Evolutionary conservation across 2,888 invertebrate genomes (phyloP).

Genomic region (Villa cingulata): DNA sequence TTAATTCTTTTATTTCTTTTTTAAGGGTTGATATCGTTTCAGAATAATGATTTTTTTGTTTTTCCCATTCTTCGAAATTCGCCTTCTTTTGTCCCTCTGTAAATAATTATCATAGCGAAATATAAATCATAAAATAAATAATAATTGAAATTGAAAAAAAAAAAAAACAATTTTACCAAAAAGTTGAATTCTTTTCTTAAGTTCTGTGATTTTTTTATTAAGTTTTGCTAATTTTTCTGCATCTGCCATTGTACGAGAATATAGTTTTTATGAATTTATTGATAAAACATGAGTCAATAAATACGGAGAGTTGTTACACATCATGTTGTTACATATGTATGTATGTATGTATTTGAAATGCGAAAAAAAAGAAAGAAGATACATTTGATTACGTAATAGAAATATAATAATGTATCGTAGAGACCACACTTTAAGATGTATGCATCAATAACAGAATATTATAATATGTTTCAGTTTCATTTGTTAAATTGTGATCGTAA

Average conservation of each 20-base stretch:
- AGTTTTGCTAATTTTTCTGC: constrained; percentile 29
- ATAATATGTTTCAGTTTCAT: too few relatives aligned
- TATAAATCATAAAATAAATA: not conserved
- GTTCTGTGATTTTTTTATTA: constrained; percentile 67
- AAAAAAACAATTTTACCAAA: constrained; percentile 44
- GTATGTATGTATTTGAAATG: too few relatives aligned
- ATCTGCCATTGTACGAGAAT: constrained; percentile 17
- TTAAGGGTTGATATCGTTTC: constrained; percentile 58
- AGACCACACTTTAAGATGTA: too few relatives aligned
- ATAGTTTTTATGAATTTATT: too few relatives aligned
- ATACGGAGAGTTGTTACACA: too few relatives aligned
- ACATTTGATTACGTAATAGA: too few relatives aligned
- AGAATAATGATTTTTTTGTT: constrained; percentile 55
- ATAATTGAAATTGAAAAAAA: not conserved
- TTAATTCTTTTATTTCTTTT: constrained; percentile 54
- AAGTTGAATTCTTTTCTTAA: constrained; percentile 73
- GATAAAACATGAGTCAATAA: too few relatives aligned
- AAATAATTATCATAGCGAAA: constrained; percentile 17
- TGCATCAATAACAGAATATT: too few relatives aligned
- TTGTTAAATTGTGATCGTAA: too few relatives aligned
- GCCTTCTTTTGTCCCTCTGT: constrained; percentile 76
- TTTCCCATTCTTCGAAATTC: constrained; percentile 65
- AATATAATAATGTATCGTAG: too few relatives aligned
- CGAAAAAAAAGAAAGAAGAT: too few relatives aligned
- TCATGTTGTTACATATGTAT: too few relatives aligned